These are phyloP conservation scores for Dugesia japonica DNA, from an alignment of 2,888 invertebrate species.

Conservation along the genomic window DNA sequence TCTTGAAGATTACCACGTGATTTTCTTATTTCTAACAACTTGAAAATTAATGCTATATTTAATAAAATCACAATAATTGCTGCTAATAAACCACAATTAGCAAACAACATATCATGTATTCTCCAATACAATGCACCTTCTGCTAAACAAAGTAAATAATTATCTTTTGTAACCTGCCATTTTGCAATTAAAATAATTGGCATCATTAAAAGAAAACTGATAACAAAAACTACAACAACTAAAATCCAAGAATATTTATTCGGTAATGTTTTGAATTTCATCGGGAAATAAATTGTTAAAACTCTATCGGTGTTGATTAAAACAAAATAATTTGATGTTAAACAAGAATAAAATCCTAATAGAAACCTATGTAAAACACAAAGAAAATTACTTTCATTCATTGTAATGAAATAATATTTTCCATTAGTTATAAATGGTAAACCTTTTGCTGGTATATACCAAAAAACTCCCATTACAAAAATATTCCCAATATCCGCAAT, in stretches of 20 bases:
- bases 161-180: not conserved
- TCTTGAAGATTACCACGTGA: not conserved
- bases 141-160: conserved; percentile 2
- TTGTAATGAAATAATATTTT: not conserved
- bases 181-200: not conserved
- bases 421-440: conserved; percentile 7
- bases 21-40: not conserved
- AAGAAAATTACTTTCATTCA: not conserved
- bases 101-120: not conserved
- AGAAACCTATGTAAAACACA: conserved; percentile 9
- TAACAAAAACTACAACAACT: not conserved
- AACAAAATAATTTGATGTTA: not conserved
- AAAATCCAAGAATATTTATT: conserved; percentile 20
- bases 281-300: not conserved
- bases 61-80: not conserved
- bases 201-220: not conserved
- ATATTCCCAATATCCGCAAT: not conserved
- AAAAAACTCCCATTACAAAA: conserved; percentile 15
- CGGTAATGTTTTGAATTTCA: not conserved
- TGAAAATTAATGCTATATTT: not conserved
- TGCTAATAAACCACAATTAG: conserved; percentile 3
- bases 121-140: not conserved
- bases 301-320: not conserved
- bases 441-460: conserved; percentile 2
- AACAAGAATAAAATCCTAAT: conserved; percentile 6